phyloP scores from a whole-genome alignment of 2,113 vertebrate species.

The Macrotis lagotis region DNA sequence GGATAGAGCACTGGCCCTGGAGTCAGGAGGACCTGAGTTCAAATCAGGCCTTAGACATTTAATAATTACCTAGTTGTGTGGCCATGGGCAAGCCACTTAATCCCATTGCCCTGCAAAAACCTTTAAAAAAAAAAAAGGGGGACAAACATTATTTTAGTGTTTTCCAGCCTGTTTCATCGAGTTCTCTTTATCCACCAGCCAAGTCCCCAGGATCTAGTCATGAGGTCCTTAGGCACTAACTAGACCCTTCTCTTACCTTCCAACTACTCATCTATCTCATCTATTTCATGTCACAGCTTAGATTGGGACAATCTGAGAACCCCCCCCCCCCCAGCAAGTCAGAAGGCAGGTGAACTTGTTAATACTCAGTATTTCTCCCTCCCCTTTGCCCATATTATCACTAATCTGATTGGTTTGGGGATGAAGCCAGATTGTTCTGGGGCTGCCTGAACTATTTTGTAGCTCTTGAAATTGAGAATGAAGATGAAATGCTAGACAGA shows the following conservation, averaged over 20 bases:
- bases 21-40: too few relatives aligned
- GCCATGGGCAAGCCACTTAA: too few relatives aligned
- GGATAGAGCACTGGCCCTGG: too few relatives aligned
- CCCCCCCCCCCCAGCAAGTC: background rate
- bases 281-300: too few relatives aligned
- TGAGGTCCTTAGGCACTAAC: too few relatives aligned
- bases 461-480: background rate
- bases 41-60: too few relatives aligned
- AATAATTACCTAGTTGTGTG: too few relatives aligned
- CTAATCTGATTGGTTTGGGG: background rate
- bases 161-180: background rate
- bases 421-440: background rate
- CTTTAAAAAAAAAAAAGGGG: too few relatives aligned
- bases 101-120: too few relatives aligned
- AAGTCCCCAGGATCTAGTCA: background rate
- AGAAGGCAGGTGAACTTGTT: background rate
- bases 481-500: background rate
- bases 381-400: background rate
- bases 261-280: background rate
- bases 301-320: background rate
- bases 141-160: too few relatives aligned
- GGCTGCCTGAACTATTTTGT: background rate
- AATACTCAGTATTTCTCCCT: background rate
- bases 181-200: background rate
- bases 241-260: background rate